Evolutionary conservation across 2,113 vertebrate species (phyloP).

Genomic region (Apodemus speciosus): DNA sequence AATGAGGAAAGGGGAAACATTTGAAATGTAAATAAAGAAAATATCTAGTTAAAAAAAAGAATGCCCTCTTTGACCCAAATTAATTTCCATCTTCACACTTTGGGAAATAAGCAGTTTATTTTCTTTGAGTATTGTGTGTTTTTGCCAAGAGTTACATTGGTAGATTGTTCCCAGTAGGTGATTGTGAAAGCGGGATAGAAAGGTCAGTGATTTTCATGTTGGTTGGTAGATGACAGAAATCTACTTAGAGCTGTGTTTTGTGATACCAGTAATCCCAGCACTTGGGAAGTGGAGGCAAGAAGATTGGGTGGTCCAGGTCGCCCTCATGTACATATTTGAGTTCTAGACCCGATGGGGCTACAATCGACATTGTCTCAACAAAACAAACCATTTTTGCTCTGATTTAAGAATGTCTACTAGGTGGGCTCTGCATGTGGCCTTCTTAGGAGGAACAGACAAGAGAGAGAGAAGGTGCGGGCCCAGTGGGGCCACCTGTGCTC

Average conservation of each 20-base stretch:
- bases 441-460: fast-evolving
- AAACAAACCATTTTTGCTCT: background rate
- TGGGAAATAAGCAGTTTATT: background rate
- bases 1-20: too few species aligned
- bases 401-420: background rate
- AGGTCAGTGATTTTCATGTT: background rate
- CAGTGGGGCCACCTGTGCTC: background rate
- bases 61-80: too few species aligned
- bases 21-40: too few species aligned
- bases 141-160: background rate
- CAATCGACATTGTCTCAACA: background rate
- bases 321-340: background rate
- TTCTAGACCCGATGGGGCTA: background rate
- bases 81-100: background rate
- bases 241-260: background rate
- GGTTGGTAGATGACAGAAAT: background rate
- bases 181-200: background rate
- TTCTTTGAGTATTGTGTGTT: background rate
- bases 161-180: background rate
- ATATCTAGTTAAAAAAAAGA: too few species aligned
- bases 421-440: background rate
- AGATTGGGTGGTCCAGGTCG: background rate
- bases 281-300: background rate
- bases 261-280: background rate
- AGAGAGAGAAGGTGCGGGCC: background rate